Percentiles rank a stretch among this genome's conserved stretches.
Evolutionary conservation across 2,797 vertebrate species (phyloP).

Genomic region (Karalla daura): DNA sequence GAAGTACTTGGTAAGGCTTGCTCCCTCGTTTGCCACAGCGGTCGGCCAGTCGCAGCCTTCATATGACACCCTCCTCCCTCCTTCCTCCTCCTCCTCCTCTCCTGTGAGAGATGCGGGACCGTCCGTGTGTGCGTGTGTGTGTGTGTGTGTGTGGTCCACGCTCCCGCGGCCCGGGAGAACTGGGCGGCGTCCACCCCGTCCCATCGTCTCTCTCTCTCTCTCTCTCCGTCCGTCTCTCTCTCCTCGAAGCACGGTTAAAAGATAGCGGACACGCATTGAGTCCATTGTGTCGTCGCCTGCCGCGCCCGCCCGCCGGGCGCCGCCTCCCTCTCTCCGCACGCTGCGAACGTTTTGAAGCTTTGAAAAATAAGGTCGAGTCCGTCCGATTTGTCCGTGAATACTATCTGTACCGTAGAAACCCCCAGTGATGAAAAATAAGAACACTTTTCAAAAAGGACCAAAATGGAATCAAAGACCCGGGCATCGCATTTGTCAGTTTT

Average conservation of each 20-base stretch:
- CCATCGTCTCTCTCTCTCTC: slow-evolving; percentile 33
- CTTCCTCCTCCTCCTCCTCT: slow-evolving; percentile 7
- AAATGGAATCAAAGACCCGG: slow-evolving; percentile 77
- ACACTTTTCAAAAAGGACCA: slow-evolving; percentile 85
- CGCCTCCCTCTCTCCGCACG: slow-evolving; percentile 59
- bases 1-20: slow-evolving; percentile 66
- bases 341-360: slow-evolving; percentile 72
- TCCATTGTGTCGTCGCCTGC: slow-evolving; percentile 59
- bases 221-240: slow-evolving; percentile 37
- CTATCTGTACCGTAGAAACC: slow-evolving; percentile 83
- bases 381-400: slow-evolving; percentile 77
- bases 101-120: too few species aligned
- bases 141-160: too few species aligned
- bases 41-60: slow-evolving; percentile 38
- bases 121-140: too few species aligned
- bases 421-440: slow-evolving; percentile 85
- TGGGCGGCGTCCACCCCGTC: slow-evolving; percentile 26
- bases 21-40: slow-evolving; percentile 35
- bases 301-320: slow-evolving; percentile 45
- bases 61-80: slow-evolving; percentile 31
- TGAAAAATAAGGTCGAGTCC: slow-evolving; percentile 82
- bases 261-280: slow-evolving; percentile 46
- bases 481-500: slow-evolving; percentile 57
- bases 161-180: too few species aligned
- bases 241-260: slow-evolving; percentile 39